Base-by-base conservation (phyloP, 2,888 invertebrate genomes). In the Ophion ellenae region DNA sequence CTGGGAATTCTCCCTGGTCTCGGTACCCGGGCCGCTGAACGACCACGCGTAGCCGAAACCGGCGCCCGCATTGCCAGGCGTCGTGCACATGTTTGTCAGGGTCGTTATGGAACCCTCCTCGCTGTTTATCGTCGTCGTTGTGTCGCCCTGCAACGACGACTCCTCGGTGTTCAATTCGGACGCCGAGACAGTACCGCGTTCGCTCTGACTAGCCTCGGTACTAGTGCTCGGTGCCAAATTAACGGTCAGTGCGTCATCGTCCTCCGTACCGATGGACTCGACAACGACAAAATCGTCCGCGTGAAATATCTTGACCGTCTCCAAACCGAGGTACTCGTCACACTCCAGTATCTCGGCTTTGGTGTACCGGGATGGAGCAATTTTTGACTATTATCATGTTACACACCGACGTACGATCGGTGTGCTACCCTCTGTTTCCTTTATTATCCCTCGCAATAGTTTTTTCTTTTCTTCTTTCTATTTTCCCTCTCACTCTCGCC, bases 31-130 rank as follows among this genome's bases (percentile, higher is more conserved):
- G 9, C 93, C 94, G 24, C 92, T 91, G 83, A 94, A 94, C 88
- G 94, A 93, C 94, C 94, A 94, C 89, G 94, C 90, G 87, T 94
- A 94, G 87, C 94, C 94, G 89, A 94, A 94, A 90, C 94, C 94
- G 83, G 93, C 89, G 77, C 92, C 93, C 45, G 94, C 93, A 88
- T 94, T 94, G 83, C 94, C 93, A 88, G 94, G 94, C 77, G 94
- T 92, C 81, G 94, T 94, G 90, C 94, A 94, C 94, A 94, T 94
- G 90, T 93, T 94, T 89, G 93, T 91, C 81, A 93, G 88, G 86
- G 92, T 91, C 78, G 91, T 92, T 91, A 79, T 80, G 1, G 81
- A 84, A 69, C 79, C 83, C 74, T 87, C 86, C 69, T 87, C 86
- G 87, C 81, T 84, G 79, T 74, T 83, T 57, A 69, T 67, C 24